phyloP scores from a whole-genome alignment of 2,888 invertebrate species.

The Drosophila acutilabella region DNA sequence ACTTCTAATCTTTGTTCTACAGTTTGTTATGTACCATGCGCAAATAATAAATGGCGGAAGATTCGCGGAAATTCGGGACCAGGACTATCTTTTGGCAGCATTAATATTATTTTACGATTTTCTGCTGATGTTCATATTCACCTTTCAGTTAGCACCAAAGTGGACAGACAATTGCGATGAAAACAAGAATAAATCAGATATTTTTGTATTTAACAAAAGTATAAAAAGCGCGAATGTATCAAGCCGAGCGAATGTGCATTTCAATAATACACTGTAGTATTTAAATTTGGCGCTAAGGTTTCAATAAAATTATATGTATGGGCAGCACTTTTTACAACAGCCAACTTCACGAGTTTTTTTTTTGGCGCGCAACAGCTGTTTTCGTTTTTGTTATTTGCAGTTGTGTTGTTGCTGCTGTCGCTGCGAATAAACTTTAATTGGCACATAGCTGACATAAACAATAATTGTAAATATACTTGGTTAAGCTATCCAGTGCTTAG shows the following conservation, averaged over 20 bases:
- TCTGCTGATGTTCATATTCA: constrained; percentile 53
- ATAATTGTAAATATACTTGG: constrained; percentile 3
- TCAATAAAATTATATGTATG: constrained; percentile 9
- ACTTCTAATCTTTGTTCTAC: not conserved
- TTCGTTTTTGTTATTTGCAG: constrained; percentile 26
- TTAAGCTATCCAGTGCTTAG: constrained; percentile 22
- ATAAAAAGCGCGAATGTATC: not conserved
- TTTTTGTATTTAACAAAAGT: constrained; percentile 11
- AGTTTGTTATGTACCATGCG: constrained; percentile 70
- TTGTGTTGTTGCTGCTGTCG: constrained; percentile 31
- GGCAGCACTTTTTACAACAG: constrained; percentile 36
- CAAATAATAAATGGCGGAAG: constrained; percentile 65
- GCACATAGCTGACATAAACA: constrained; percentile 78
- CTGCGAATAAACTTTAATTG: constrained; percentile 73
- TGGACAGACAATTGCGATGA: constrained; percentile 58
- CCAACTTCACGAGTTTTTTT: constrained; percentile 29
- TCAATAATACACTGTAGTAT: not conserved
- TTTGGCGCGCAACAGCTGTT: constrained; percentile 56
- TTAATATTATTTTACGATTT: constrained; percentile 60
- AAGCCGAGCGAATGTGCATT: not conserved
- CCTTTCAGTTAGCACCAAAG: constrained; percentile 48
- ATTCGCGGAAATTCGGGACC: constrained; percentile 60
- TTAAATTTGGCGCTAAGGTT: constrained; percentile 17
- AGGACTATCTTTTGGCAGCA: constrained; percentile 54
- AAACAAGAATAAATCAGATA: not conserved